Conservation (phyloP, 2,113 vertebrate genomes). For the Neolamprologus sp. region DNA sequence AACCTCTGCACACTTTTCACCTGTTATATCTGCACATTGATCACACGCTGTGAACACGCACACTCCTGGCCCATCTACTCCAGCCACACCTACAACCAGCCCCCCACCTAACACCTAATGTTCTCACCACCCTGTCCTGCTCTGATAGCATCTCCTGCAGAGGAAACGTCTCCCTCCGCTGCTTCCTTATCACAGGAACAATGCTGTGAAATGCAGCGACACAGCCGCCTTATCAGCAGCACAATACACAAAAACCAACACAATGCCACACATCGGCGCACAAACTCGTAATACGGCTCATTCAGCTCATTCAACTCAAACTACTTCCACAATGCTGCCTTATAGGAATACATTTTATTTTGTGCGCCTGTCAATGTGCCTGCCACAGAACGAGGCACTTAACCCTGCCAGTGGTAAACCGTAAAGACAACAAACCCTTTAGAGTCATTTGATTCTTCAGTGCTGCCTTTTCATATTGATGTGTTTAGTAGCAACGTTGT, state of each 20-base stretch:
- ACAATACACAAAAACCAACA: slow-evolving; percentile 4
- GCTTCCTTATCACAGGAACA: slow-evolving; percentile 43
- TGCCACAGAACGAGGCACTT: not conserved
- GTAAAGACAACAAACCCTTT: not conserved
- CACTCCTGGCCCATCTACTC: not conserved
- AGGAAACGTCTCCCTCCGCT: slow-evolving; percentile 11
- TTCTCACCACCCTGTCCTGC: not conserved
- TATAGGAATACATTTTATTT: not conserved
- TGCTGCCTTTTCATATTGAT: not conserved
- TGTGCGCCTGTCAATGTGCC: not conserved
- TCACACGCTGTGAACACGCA: not conserved
- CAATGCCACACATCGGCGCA: not conserved
- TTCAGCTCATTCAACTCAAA: slow-evolving; percentile 1
- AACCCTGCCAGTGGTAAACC: not conserved
- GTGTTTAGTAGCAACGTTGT: not conserved
- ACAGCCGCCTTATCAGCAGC: slow-evolving; percentile 25
- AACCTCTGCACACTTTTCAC: not conserved
- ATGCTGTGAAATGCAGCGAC: slow-evolving; percentile 7
- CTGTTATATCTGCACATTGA: not conserved
- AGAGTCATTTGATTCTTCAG: not conserved
- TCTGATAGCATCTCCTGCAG: slow-evolving; percentile 36
- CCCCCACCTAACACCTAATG: not conserved
- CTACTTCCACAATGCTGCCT: not conserved
- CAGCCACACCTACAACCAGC: not conserved
- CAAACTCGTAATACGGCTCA: not conserved